Conservation (phyloP, 2,797 vertebrate species). For the Bovichtus diacanthus region DNA sequence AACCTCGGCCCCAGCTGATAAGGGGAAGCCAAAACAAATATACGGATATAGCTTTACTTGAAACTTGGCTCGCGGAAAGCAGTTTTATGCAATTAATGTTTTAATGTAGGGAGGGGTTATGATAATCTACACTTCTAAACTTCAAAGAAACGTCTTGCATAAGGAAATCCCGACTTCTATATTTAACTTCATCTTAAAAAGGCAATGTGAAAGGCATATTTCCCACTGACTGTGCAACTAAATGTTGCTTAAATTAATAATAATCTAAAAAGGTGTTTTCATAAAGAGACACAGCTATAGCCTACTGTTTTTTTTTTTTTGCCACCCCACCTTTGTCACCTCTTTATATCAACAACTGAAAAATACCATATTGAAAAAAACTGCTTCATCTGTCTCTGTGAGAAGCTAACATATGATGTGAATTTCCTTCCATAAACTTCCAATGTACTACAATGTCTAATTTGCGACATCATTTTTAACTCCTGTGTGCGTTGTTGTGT, state of each 20-base stretch:
- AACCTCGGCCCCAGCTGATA: background rate
- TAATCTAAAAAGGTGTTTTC: too few relatives aligned
- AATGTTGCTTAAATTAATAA: too few relatives aligned
- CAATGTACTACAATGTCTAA: background rate
- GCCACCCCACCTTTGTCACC: too few relatives aligned
- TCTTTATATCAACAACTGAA: too few relatives aligned
- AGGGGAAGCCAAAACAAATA: background rate
- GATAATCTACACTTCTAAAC: background rate
- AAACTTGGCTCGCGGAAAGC: background rate
- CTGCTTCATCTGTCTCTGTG: too few relatives aligned
- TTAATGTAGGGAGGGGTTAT: too few relatives aligned
- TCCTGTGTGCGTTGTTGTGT: slow-evolving; percentile 5
- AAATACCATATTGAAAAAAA: too few relatives aligned
- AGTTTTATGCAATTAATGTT: too few relatives aligned
- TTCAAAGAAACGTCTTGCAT: background rate
- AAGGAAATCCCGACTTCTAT: background rate
- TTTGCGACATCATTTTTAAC: background rate
- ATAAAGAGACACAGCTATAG: too few relatives aligned
- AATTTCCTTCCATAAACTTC: background rate
- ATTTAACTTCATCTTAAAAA: background rate
- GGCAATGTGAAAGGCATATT: too few relatives aligned
- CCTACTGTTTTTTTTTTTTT: too few relatives aligned
- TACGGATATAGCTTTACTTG: background rate
- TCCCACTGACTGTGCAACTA: background rate
- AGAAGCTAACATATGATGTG: background rate